Base-by-base conservation (phyloP, 2,797 vertebrate species). In the Sebastes matsubarae region DNA sequence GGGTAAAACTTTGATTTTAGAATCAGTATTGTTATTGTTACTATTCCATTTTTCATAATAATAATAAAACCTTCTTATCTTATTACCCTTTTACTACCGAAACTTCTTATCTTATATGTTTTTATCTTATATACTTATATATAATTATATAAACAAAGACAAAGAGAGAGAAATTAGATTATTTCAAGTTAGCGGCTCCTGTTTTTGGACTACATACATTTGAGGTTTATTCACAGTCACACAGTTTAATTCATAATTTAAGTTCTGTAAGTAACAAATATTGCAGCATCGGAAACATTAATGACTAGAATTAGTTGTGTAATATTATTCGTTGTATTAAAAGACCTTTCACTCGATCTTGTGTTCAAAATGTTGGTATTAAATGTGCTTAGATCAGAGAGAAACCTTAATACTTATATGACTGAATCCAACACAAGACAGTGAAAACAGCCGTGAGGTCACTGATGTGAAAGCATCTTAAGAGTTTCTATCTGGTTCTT, bases 401-500 rank as follows among this genome's bases (percentile, higher is more conserved):
- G 3, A 29, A 46, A 42, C 8, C 9, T 34, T 12, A 38, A 36
- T 5, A 22, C 46, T 24, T 24, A 50, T 13, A n/a, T 25, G 27
- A 36, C 18, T 27, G 3, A 65, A 69, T 58, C 32, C 13, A 29
- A 11, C 22, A 34, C 14, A 22, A 50, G 14, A n/a, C 6, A 60
- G 2, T 18, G 8, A 55, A 46, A 18, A 29, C 30, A 57, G 16
- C 1, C 1, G 11, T 25, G 11, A 67, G 30, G 55, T 8, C 22
- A 36, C 12, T 3, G 12, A 57, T 32, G 36, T 67, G n/a, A 36
- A 38, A 54, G 36, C 65, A 11, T 32, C 13, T 36, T 18, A 8
- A 27, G 27, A 27, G 46, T 46, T 54, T 65, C 61, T 30, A 71
- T 64, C 22, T n/a, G 36, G 58, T 79, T 79, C 72, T 73, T 66